phyloP scores from a whole-genome alignment of 2,113 vertebrate genomes.

The Corythaeola cristata region DNA sequence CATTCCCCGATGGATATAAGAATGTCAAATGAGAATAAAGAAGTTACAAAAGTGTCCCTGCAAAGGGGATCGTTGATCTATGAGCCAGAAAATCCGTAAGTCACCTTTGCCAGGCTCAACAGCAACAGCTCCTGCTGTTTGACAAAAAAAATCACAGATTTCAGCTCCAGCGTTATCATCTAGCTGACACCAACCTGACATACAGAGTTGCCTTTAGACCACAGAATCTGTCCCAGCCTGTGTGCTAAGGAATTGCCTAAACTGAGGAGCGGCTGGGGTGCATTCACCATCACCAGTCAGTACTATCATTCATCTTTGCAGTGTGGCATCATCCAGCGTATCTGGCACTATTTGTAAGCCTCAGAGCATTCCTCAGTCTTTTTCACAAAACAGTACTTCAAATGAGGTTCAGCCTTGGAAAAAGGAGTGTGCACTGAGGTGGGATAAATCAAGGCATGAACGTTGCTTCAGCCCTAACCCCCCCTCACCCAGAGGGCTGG shows the following conservation, averaged over 20 bases:
- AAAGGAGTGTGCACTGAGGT: not conserved
- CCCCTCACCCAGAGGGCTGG: not conserved
- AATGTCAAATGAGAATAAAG: not conserved
- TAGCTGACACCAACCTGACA: not conserved
- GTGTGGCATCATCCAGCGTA: not conserved
- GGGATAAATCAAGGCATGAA: not conserved
- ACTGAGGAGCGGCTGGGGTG: not conserved
- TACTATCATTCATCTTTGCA: not conserved
- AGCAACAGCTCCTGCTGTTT: not conserved
- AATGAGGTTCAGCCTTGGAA: not conserved
- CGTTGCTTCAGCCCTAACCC: not conserved
- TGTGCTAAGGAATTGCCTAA: not conserved
- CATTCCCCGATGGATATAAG: not conserved
- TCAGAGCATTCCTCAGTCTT: not conserved
- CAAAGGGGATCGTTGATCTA: not conserved
- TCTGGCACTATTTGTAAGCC: not conserved
- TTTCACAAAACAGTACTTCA: not conserved
- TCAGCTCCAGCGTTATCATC: not conserved
- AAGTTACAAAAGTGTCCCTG: not conserved
- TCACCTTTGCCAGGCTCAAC: not conserved
- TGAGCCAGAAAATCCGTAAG: not conserved
- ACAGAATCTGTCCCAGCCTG: not conserved
- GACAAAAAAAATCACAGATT: not conserved
- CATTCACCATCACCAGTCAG: too few relatives aligned
- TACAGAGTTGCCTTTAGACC: not conserved